Evolutionary conservation across 2,888 invertebrate species (phyloP), one percentile per base, ranked within the genome.

Genomic region (Melangyna quadrimaculata): DNA sequence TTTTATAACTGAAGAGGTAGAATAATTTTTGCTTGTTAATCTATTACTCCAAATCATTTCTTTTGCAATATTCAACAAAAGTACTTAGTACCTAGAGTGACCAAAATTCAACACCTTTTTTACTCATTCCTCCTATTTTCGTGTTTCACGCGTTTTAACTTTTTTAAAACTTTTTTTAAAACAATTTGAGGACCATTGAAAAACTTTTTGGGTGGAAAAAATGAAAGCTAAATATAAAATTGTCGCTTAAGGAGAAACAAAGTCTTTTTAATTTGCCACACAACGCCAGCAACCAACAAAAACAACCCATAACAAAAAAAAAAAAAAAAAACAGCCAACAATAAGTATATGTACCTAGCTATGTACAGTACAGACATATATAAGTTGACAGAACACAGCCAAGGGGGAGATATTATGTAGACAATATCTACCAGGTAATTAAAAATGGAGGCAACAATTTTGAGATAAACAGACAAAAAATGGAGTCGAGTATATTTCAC

Each of bases 361-460:
- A n/a, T n/a, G n/a, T n/a, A n/a, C n/a, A n/a, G n/a, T n/a, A n/a
- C n/a, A n/a, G n/a, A n/a, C n/a, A n/a, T n/a, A n/a, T n/a, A n/a
- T n/a, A n/a, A n/a, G n/a, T n/a, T 29, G 12, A 17, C 32, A 35
- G 43, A 32, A 24, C 12, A 0, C 17, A 5, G 48, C n/a, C 24
- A 24, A n/a, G 35, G 9, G 27, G 17, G 10, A 43, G 55, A 67
- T 37, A 43, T 57, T 19, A 51, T 24, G 27, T n/a, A 48, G 40
- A 69, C 19, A 69, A 37, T 24, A 14, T 69, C 51, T 37, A 40
- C 12, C 35, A 24, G 48, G 63, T 78, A 82, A 63, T 82, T 73
- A 80, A 80, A 72, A 57, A 61, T 43, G 55, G 37, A 40, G 43
- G 45, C 12, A 17, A 48, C 17, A 9, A 35, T 43, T 17, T 29